Conservation (phyloP, 2,113 vertebrate species). For the Sprattus sprattus region DNA sequence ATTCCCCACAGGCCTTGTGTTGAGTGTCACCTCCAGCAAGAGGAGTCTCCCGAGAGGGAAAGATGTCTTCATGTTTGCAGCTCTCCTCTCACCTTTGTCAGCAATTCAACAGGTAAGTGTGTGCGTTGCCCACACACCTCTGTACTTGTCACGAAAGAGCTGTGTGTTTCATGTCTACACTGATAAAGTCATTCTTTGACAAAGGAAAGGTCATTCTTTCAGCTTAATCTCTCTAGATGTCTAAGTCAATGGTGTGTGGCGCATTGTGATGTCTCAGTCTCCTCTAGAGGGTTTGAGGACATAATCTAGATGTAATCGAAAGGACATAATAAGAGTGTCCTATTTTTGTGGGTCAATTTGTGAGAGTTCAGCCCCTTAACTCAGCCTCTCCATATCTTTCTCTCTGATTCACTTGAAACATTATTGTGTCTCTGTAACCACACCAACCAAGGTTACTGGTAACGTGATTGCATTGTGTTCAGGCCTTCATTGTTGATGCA, state of each 20-base stretch:
- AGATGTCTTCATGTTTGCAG: conserved; percentile 83
- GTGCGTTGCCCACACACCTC: not conserved
- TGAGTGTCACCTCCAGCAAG: conserved; percentile 85
- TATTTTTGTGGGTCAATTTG: not conserved
- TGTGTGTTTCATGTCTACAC: not conserved
- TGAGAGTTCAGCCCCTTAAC: not conserved
- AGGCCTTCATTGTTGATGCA: not conserved
- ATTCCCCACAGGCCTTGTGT: conserved; percentile 80
- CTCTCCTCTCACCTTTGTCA: conserved; percentile 75
- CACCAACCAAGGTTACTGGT: not conserved
- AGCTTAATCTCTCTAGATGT: not conserved
- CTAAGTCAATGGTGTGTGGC: not conserved
- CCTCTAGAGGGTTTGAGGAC: not conserved
- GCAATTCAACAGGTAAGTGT: conserved; percentile 75
- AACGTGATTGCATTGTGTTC: not conserved
- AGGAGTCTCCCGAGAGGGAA: conserved; percentile 67
- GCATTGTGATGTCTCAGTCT: not conserved
- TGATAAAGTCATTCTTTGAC: not conserved
- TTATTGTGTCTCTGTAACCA: not conserved
- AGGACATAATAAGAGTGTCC: not conserved
- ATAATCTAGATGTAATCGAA: not conserved
- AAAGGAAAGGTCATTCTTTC: not conserved
- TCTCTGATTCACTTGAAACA: not conserved
- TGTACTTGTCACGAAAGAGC: not conserved
- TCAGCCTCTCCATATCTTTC: not conserved